phyloP scores from a whole-genome alignment of 2,113 vertebrate genomes.

The Maccullochella peelii region DNA sequence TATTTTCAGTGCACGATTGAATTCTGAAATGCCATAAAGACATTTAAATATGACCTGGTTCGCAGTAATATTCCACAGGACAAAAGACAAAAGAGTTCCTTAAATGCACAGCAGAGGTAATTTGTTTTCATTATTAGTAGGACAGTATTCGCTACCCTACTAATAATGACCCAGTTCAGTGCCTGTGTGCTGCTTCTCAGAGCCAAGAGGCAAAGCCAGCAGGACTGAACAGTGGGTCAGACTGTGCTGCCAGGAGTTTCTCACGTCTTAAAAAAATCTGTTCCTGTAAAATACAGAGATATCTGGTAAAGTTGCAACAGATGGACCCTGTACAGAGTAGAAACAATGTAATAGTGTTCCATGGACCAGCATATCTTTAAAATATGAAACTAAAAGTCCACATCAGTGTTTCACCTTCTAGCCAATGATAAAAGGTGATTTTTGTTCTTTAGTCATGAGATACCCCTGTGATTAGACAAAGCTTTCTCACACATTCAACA shows the following conservation, averaged over 20 bases:
- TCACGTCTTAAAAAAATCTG: slow-evolving; percentile 11
- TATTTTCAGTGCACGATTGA: background rate
- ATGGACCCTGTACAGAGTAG: background rate
- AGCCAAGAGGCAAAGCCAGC: slow-evolving; percentile 49
- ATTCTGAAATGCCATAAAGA: slow-evolving; percentile 20
- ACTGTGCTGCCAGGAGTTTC: slow-evolving; percentile 50
- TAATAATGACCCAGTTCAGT: slow-evolving; percentile 43
- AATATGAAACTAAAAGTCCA: background rate
- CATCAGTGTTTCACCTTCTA: slow-evolving; percentile 1
- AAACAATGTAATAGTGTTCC: background rate
- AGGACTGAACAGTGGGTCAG: slow-evolving; percentile 36
- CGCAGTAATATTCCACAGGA: slow-evolving; percentile 10
- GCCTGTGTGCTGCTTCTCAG: slow-evolving; percentile 21
- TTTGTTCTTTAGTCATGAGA: slow-evolving; percentile 9
- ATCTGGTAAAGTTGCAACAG: slow-evolving; percentile 39
- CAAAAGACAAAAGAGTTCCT: background rate
- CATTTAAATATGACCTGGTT: background rate
- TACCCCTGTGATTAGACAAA: slow-evolving; percentile 7
- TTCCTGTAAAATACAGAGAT: slow-evolving; percentile 26
- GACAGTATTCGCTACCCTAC: background rate
- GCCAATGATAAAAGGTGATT: slow-evolving; percentile 15
- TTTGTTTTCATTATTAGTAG: slow-evolving; percentile 4
- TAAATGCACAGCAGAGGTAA: slow-evolving; percentile 22
- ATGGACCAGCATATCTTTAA: background rate
- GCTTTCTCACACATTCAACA: slow-evolving; percentile 12